These are phyloP conservation scores for Athalia cordata DNA, from an alignment of 2,888 invertebrate species.

Conservation along the genomic window DNA sequence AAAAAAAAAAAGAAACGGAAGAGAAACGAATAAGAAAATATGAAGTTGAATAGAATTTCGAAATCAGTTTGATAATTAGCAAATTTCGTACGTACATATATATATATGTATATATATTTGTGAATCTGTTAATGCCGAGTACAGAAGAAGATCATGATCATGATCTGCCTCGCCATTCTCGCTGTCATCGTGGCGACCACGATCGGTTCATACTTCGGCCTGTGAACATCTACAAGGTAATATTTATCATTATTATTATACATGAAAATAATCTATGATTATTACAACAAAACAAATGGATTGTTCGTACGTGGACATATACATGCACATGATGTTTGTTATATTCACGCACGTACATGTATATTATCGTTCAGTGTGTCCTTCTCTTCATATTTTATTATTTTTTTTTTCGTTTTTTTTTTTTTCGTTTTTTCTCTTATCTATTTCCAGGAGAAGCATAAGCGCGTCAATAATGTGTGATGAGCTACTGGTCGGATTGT, in stretches of 20 bases:
- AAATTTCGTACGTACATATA: neutral
- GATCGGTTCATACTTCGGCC: slow-evolving; percentile 81
- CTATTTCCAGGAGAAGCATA: slow-evolving; percentile 17
- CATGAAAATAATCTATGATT: neutral
- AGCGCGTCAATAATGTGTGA: slow-evolving; percentile 20
- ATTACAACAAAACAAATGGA: neutral
- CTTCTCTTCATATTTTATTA: neutral
- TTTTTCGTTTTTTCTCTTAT: neutral
- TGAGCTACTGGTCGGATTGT: slow-evolving; percentile 31
- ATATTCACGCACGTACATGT: too few relatives aligned
- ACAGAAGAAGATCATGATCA: slow-evolving; percentile 96
- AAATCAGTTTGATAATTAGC: neutral
- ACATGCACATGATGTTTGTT: too few relatives aligned
- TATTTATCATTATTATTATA: slow-evolving; percentile 1
- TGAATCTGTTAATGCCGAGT: slow-evolving; percentile 69
- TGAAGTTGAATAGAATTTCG: neutral
- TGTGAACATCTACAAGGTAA: slow-evolving; percentile 71
- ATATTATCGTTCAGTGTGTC: neutral
- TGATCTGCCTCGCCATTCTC: slow-evolving; percentile 90
- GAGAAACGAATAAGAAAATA: neutral
- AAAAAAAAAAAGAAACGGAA: too few relatives aligned
- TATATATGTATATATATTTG: slow-evolving; percentile 27
- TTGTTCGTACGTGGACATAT: too few relatives aligned
- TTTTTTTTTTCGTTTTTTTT: neutral
- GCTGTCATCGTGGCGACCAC: slow-evolving; percentile 83